These are phyloP conservation scores for Barypeithes pellucidus DNA, from an alignment of 2,888 invertebrate species.

Conservation along the genomic window DNA sequence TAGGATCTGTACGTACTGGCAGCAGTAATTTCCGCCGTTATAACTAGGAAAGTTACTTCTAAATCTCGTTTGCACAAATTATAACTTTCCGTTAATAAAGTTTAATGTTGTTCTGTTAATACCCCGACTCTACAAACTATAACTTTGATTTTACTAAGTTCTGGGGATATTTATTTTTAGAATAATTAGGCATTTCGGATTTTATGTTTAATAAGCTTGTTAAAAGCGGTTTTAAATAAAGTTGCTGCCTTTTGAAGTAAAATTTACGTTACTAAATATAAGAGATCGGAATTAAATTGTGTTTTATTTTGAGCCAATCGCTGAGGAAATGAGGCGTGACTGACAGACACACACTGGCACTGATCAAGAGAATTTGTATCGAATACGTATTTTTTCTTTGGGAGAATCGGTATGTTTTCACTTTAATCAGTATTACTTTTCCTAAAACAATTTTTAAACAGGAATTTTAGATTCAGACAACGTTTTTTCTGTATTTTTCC, in stretches of 20 bases:
- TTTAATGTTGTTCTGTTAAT: background rate
- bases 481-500: conserved; percentile 47
- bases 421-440: background rate
- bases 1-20: too few relatives aligned
- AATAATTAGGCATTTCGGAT: conserved; percentile 44
- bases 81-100: too few relatives aligned
- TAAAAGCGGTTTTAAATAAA: conserved; percentile 32
- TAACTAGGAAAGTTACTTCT: too few relatives aligned
- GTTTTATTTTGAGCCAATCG: background rate
- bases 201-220: conserved; percentile 30
- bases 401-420: background rate
- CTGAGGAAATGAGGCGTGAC: too few relatives aligned
- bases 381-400: too few relatives aligned
- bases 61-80: too few relatives aligned
- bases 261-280: background rate
- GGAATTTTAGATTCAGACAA: conserved; percentile 38
- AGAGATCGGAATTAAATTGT: background rate
- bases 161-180: conserved; percentile 39
- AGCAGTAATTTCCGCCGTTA: too few relatives aligned
- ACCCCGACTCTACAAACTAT: conserved; percentile 7
- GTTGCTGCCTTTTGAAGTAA: conserved; percentile 19
- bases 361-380: too few relatives aligned
- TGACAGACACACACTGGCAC: too few relatives aligned
- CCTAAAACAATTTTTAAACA: conserved; percentile 15
- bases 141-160: conserved; percentile 26